Evolutionary conservation across 2,797 vertebrate genomes (phyloP).

Genomic region (Distichodus sexfasciatus): DNA sequence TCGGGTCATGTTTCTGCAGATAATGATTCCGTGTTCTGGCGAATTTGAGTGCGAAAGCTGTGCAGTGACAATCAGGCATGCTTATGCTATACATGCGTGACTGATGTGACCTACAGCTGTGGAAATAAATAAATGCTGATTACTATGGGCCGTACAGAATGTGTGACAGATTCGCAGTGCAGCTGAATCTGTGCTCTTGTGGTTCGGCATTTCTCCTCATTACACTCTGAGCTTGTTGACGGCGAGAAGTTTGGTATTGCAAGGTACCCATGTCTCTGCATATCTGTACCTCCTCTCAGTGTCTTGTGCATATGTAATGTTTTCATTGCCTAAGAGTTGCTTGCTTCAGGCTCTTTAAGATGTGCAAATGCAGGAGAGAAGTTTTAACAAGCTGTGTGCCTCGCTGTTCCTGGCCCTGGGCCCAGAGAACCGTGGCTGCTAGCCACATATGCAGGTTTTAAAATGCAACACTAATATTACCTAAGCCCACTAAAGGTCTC

Average conservation of each 20-base stretch:
- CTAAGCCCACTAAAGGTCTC: conserved; percentile 21
- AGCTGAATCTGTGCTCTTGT: background rate
- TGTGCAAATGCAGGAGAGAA: background rate
- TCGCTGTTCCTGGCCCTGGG: conserved; percentile 12
- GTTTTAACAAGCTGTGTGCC: background rate
- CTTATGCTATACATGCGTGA: background rate
- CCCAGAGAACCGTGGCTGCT: conserved; percentile 5
- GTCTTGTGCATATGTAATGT: conserved; percentile 21
- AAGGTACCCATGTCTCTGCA: background rate
- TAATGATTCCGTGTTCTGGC: conserved; percentile 29
- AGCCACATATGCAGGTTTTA: conserved; percentile 16
- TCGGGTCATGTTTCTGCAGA: background rate
- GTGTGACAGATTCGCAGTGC: background rate
- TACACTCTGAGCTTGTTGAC: conserved; percentile 11
- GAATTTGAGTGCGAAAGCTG: background rate
- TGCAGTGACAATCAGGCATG: conserved; percentile 6
- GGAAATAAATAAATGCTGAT: background rate
- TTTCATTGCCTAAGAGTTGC: background rate
- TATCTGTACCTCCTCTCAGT: background rate
- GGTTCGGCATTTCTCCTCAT: conserved; percentile 9
- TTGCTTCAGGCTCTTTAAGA: background rate
- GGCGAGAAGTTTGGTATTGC: conserved; percentile 12
- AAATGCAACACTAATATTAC: conserved; percentile 27
- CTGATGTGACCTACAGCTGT: conserved; percentile 24
- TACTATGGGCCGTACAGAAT: conserved; percentile 14